phyloP scores from a whole-genome alignment of 2,888 invertebrate species.

The Sarcophaga caerulescens region DNA sequence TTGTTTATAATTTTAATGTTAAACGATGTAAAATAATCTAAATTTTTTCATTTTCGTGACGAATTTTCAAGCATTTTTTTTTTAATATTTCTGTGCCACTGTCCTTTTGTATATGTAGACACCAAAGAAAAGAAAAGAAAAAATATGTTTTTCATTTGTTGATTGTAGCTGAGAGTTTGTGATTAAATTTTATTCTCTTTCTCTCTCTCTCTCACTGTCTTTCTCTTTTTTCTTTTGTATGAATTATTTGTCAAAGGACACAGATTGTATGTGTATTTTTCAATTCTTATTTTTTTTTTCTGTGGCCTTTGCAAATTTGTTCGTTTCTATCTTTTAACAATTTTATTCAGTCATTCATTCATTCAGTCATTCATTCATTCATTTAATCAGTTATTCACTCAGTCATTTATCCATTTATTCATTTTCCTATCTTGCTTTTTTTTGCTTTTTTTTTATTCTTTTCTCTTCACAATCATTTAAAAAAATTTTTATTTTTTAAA shows the following conservation, averaged over 20 bases:
- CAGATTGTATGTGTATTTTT: background rate
- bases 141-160: conserved; percentile 16
- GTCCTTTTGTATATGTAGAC: background rate
- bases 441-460: background rate
- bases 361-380: background rate
- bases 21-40: no score
- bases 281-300: background rate
- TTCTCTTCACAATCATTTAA: background rate
- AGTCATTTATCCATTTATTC: background rate
- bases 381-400: no score
- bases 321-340: background rate
- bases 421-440: background rate
- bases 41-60: no score
- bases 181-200: conserved; percentile 11
- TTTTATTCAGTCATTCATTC: conserved; percentile 12
- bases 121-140: background rate
- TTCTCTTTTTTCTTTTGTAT: background rate
- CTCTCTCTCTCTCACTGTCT: background rate
- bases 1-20: no score
- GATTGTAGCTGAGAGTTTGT: conserved; percentile 34
- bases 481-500: background rate
- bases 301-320: background rate
- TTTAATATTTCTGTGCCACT: background rate
- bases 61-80: no score
- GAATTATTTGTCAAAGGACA: conserved; percentile 25